These are phyloP conservation scores for Halocynthia roretzi DNA, from an alignment of 23 tunicate species.

Conservation along the genomic window DNA sequence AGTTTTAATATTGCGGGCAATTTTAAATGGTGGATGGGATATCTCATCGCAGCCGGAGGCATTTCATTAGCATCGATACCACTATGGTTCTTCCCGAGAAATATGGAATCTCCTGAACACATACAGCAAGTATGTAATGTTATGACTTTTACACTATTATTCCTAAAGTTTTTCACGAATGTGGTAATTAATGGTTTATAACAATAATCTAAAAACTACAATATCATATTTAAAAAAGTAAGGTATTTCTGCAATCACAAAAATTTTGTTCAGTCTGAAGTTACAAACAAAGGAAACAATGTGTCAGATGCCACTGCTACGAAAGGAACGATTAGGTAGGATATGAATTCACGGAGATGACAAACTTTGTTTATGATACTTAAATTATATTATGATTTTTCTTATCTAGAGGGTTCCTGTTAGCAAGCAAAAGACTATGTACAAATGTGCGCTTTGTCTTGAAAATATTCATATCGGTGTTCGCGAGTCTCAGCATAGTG, in stretches of 20 bases:
- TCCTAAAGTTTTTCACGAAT: background rate
- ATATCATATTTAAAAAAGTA: too few relatives aligned
- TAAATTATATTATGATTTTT: constrained; percentile 9
- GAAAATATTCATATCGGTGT: background rate
- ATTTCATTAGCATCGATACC: constrained; percentile 22
- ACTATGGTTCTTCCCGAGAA: constrained; percentile 53
- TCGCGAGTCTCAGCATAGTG: constrained; percentile 8
- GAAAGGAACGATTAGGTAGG: too few relatives aligned
- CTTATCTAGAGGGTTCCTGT: background rate
- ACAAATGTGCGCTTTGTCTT: background rate
- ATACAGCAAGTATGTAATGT: background rate
- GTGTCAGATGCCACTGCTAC: too few relatives aligned
- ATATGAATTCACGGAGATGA: too few relatives aligned
- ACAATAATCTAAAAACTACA: too few relatives aligned
- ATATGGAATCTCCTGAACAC: constrained; percentile 22
- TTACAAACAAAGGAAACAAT: too few relatives aligned
- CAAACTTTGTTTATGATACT: background rate
- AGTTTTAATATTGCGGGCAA: too few relatives aligned
- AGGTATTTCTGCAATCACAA: background rate
- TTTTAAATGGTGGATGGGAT: constrained; percentile 85
- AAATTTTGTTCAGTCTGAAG: background rate
- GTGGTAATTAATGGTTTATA: too few relatives aligned
- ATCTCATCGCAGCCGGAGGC: constrained; percentile 4
- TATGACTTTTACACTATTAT: background rate
- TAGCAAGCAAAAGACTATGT: constrained; percentile 20